These are phyloP conservation scores for Melopsittacus undulatus DNA, from an alignment of 2,797 vertebrate species.

Conservation along the genomic window DNA sequence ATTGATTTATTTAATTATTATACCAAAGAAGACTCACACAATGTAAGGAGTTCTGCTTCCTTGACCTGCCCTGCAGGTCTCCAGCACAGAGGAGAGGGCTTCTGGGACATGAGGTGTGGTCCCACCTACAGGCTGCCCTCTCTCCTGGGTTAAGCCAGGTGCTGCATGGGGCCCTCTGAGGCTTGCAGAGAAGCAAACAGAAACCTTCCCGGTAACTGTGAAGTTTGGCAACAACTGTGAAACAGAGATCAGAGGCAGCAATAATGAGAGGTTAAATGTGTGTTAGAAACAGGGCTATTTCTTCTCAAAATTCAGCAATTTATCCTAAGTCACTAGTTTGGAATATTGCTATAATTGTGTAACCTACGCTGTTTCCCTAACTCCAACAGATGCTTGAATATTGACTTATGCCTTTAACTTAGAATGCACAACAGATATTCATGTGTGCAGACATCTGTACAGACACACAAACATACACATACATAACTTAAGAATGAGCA, in stretches of 20 bases:
- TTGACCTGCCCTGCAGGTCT: neutral
- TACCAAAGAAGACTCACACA: neutral
- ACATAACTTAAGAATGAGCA: neutral
- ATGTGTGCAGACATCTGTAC: neutral
- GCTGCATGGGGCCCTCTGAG: neutral
- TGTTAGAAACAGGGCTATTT: neutral
- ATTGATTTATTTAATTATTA: neutral
- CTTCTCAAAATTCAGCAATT: neutral
- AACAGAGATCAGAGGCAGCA: neutral
- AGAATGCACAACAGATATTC: neutral
- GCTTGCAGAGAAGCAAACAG: neutral
- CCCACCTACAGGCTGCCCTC: neutral
- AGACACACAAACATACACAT: neutral
- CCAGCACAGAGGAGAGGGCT: neutral
- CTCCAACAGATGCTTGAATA: neutral
- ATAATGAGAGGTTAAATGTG: neutral
- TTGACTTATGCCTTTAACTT: neutral
- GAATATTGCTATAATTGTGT: neutral
- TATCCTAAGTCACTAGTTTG: neutral
- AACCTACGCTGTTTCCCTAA: neutral
- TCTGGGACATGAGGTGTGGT: neutral
- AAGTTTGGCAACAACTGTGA: slow-evolving; percentile 12
- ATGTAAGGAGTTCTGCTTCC: neutral
- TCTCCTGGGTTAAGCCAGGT: neutral
- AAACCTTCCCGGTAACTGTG: neutral